Base-by-base conservation (phyloP, 2,113 vertebrate species). In the Apistogramma diplotaenia region DNA sequence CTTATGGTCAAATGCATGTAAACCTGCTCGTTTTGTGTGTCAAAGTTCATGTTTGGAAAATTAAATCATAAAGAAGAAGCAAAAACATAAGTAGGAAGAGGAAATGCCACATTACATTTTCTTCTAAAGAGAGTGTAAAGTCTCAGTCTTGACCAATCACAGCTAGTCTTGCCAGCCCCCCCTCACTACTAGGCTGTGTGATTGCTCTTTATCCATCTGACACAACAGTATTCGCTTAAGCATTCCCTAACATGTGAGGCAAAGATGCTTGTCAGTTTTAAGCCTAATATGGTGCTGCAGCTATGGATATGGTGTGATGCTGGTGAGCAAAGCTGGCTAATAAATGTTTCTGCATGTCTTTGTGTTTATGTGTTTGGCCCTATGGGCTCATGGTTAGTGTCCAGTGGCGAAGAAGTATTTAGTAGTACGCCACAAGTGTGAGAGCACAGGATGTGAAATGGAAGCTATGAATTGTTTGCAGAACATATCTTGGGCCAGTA, bases 211-310 rank as follows among this genome's bases (percentile, higher is more conserved):
- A 71, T 74, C 74, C 40, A 18, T 53, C 35, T 76, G 55, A 83
- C 85, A 87, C 61, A 54, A 55, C 73, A 79, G 55, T 33, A 21
- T 57, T 76, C 56, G 40, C 40, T 21, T 40, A 56, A 56, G 61
- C 74, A 74, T 84, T 75, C 70, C 73, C 81, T 61, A 70, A 79
- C 74, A 81, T 33, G 31, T 77, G 74, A 82, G 70, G 40, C 51
- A 70, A 70, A 86, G 81, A 89, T 79, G 49, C 31, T 75, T 89
- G 83, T 87, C 86, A 78, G 54, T 21, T 37, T 49, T 65, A 86
- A 18, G 59, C 87, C 90, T 93, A 86, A 92, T 87, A 91, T 83
- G 87, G 89, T 75, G 40, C 40, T 57, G 51, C 18, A 85, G 65
- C 62, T 67, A 85, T 67, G 59, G 51, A 55, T 55, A 65, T n/a